Evolutionary conservation across 1,140 invertebrate genomes (phyloP).

Genomic region (Mylabris phalerata): DNA sequence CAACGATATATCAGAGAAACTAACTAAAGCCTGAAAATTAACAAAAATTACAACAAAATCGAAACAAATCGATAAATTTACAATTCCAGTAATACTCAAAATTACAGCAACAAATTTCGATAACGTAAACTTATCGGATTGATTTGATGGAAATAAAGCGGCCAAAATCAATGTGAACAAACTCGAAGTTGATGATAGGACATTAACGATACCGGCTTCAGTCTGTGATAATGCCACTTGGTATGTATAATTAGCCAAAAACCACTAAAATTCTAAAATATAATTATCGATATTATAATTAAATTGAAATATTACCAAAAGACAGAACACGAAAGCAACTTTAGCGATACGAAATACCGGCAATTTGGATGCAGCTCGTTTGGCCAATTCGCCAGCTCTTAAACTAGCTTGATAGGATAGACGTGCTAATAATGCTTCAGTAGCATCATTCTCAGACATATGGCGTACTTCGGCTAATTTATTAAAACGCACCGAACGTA

Average conservation of each 20-base stretch:
- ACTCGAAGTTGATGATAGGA: slow-evolving; percentile 75
- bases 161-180: slow-evolving; percentile 78
- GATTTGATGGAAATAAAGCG: slow-evolving; percentile 70
- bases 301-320: slow-evolving; percentile 53
- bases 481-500: slow-evolving; percentile 71
- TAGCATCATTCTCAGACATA: slow-evolving; percentile 74
- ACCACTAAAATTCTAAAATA: slow-evolving; percentile 61
- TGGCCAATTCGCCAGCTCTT: slow-evolving; percentile 61
- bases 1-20: slow-evolving; percentile 57
- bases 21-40: slow-evolving; percentile 56
- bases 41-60: background rate
- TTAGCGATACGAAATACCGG: slow-evolving; percentile 64
- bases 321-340: slow-evolving; percentile 68
- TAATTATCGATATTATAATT: background rate
- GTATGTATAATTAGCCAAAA: slow-evolving; percentile 73
- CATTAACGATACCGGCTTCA: slow-evolving; percentile 65
- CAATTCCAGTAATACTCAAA: slow-evolving; percentile 70
- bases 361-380: slow-evolving; percentile 61
- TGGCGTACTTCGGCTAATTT: slow-evolving; percentile 79
- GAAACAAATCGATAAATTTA: slow-evolving; percentile 42
- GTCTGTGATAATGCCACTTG: slow-evolving; percentile 70
- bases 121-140: slow-evolving; percentile 70
- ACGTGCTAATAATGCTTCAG: slow-evolving; percentile 73
- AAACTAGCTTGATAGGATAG: slow-evolving; percentile 78
- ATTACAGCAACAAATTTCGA: slow-evolving; percentile 73